phyloP scores from a whole-genome alignment of 2,113 vertebrate species.

The Bos indicus region DNA sequence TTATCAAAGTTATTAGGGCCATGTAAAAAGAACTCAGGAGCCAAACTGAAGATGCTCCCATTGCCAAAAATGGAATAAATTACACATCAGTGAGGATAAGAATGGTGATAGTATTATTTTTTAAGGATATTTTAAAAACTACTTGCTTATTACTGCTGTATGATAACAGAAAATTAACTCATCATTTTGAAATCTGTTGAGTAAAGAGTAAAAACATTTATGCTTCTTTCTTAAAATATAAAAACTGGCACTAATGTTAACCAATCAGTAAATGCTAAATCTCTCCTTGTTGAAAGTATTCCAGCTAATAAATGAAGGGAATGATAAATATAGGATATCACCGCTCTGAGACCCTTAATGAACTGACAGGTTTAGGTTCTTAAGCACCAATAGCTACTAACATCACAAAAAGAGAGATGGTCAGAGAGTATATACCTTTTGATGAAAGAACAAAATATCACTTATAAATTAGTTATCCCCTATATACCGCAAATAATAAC shows the following conservation, averaged over 20 bases:
- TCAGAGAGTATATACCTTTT: neutral
- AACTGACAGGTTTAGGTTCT: neutral
- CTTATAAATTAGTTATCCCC: neutral
- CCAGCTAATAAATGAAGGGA: neutral
- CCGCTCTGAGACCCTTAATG: neutral
- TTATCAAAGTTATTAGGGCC: neutral
- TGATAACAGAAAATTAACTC: neutral
- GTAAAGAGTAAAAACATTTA: neutral
- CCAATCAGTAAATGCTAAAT: neutral
- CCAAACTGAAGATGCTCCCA: neutral
- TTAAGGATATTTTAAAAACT: neutral
- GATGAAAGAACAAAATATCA: neutral
- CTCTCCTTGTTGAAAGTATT: neutral
- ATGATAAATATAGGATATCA: neutral
- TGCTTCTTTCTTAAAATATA: neutral
- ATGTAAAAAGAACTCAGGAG: neutral
- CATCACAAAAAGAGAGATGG: neutral
- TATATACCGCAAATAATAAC: neutral
- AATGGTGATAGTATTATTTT: neutral
- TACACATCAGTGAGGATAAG: neutral
- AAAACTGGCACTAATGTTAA: neutral
- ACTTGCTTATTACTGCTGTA: neutral
- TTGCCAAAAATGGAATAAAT: neutral
- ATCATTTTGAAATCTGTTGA: conserved; percentile 2
- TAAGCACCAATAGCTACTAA: neutral